Conservation (phyloP, 2,113 vertebrate species). For the Scortum barcoo region DNA sequence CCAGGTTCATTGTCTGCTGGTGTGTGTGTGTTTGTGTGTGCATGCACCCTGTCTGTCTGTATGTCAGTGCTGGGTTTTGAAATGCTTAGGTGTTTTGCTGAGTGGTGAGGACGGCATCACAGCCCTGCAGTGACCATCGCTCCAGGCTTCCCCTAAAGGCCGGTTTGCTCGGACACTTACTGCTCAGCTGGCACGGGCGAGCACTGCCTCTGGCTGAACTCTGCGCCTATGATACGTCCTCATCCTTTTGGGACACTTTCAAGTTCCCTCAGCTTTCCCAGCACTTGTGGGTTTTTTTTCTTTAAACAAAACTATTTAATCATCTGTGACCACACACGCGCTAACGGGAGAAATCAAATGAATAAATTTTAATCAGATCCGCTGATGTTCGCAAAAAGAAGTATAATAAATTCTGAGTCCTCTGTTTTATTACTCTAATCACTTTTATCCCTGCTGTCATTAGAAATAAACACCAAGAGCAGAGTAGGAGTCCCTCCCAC, state of each 20-base stretch:
- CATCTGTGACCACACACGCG: constrained; percentile 10
- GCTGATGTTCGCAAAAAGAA: background rate
- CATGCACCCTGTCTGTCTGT: constrained; percentile 14
- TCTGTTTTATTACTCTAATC: constrained; percentile 11
- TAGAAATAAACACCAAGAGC: constrained; percentile 13
- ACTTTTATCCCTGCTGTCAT: constrained; percentile 19
- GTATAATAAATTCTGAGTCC: background rate
- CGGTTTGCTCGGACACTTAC: constrained; percentile 45
- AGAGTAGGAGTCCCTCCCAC: background rate
- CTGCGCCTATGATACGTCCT: constrained; percentile 25
- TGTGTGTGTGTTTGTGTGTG: constrained; percentile 16
- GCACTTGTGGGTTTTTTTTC: constrained; percentile 17
- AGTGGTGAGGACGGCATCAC: constrained; percentile 38
- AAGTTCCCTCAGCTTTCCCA: constrained; percentile 4
- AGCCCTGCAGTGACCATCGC: constrained; percentile 64
- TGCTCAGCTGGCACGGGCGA: constrained; percentile 38
- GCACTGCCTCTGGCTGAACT: constrained; percentile 56
- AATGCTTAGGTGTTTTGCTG: constrained; percentile 38
- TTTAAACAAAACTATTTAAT: constrained; percentile 24
- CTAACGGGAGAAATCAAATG: constrained; percentile 2
- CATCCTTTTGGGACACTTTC: constrained; percentile 35
- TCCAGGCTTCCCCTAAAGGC: constrained; percentile 65
- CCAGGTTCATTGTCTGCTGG: constrained; percentile 42
- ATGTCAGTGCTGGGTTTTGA: constrained; percentile 35
- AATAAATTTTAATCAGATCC: constrained; percentile 13